Percentiles rank a stretch among this genome's conserved stretches.
These are phyloP conservation scores for Euplexia lucipara DNA, from an alignment of 2,888 invertebrate species.

Conservation along the genomic window DNA sequence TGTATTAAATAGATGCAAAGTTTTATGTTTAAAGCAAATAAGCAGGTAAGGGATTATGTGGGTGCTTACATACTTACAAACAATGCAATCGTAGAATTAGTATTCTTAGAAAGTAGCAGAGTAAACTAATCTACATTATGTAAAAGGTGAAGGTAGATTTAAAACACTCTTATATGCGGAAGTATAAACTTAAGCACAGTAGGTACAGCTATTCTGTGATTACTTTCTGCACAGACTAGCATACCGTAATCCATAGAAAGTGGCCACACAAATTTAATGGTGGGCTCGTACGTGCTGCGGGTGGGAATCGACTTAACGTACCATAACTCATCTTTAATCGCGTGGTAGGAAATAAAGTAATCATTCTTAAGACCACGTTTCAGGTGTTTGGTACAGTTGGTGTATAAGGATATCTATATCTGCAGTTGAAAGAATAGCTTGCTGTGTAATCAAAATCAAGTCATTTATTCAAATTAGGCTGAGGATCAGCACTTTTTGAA, in stretches of 20 bases:
- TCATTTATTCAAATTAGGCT: too few species aligned
- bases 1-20: too few species aligned
- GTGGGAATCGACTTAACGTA: neutral
- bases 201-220: neutral
- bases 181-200: neutral
- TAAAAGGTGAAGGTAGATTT: neutral
- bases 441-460: too few species aligned
- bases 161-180: neutral
- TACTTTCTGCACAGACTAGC: neutral
- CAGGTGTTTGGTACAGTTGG: too few species aligned
- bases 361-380: too few species aligned
- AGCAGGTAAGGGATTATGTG: too few species aligned
- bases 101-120: neutral
- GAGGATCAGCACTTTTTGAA: too few species aligned
- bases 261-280: neutral
- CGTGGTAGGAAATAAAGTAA: slow-evolving; percentile 27
- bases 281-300: neutral
- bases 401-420: too few species aligned
- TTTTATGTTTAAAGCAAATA: too few species aligned
- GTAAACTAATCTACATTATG: neutral
- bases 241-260: neutral
- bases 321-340: slow-evolving; percentile 12
- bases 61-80: too few species aligned
- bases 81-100: too few species aligned
- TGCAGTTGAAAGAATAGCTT: too few species aligned